Percentiles rank a stretch among this genome's conserved stretches.
These are phyloP conservation scores for Harpagus bidentatus DNA, from an alignment of 2,113 vertebrate species.

Conservation along the genomic window DNA sequence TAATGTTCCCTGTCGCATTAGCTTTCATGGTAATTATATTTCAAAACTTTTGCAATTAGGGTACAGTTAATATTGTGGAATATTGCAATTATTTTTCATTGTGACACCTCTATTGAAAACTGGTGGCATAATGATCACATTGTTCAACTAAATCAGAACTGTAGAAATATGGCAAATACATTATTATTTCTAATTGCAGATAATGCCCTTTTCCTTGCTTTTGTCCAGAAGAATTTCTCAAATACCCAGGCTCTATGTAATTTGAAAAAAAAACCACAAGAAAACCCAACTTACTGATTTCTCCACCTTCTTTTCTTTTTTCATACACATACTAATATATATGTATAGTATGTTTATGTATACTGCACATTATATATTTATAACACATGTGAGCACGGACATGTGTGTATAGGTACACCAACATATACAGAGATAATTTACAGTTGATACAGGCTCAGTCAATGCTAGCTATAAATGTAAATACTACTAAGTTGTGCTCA, in stretches of 20 bases:
- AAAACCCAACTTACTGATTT: background rate
- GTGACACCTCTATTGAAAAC: constrained; percentile 86
- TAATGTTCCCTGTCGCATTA: constrained; percentile 87
- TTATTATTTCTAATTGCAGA: constrained; percentile 88
- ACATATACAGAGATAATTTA: background rate
- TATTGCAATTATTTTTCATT: constrained; percentile 90
- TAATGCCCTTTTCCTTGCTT: constrained; percentile 80
- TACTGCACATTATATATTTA: too few relatives aligned
- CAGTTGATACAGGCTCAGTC: background rate
- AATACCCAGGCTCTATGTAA: constrained; percentile 51
- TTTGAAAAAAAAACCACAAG: background rate
- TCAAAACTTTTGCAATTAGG: constrained; percentile 89
- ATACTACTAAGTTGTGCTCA: background rate
- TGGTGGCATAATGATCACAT: constrained; percentile 83
- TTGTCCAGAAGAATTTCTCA: constrained; percentile 78
- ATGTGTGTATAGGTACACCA: background rate
- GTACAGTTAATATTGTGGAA: constrained; percentile 87
- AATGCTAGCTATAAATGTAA: background rate
- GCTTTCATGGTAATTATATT: constrained; percentile 89
- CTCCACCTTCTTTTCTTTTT: background rate
- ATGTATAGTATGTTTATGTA: accelerated
- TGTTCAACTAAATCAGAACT: constrained; percentile 85
- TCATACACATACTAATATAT: background rate
- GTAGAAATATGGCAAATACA: constrained; percentile 84
- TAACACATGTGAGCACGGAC: background rate